phyloP scores from a whole-genome alignment of 2,113 vertebrate genomes.

The Lathamus discolor region DNA sequence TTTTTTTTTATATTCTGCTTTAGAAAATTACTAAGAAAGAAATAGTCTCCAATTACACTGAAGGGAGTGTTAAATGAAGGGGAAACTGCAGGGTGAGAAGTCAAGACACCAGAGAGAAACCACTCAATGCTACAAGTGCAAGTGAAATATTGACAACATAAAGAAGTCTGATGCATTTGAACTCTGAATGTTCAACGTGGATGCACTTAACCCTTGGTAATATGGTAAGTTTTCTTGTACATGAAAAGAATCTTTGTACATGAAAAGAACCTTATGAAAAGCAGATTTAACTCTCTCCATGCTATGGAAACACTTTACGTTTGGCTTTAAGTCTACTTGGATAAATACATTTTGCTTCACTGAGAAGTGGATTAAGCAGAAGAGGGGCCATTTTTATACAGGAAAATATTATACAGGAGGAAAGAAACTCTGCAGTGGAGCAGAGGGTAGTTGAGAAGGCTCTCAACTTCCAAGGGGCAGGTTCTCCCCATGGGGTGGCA shows the following conservation, averaged over 20 bases:
- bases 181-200: not conserved
- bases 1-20: not conserved
- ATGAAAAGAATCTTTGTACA: not conserved
- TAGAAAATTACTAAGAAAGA: not conserved
- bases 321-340: not conserved
- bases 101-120: not conserved
- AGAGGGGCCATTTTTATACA: not conserved
- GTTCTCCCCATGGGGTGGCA: not conserved
- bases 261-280: not conserved
- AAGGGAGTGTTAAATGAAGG: constrained; percentile 13
- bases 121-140: not conserved
- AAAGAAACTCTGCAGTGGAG: not conserved
- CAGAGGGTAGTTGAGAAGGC: not conserved
- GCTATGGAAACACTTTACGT: not conserved
- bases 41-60: not conserved
- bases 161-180: constrained; percentile 1
- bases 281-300: not conserved
- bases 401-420: not conserved
- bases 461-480: not conserved
- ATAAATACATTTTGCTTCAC: not conserved
- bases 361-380: not conserved
- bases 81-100: not conserved
- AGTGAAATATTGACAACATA: constrained; percentile 29
- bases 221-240: not conserved
- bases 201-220: not conserved